Percentiles rank a stretch among this genome's conserved stretches.
Evolutionary conservation across 1,140 invertebrate species (phyloP).

Genomic region (Radopholus similis): DNA sequence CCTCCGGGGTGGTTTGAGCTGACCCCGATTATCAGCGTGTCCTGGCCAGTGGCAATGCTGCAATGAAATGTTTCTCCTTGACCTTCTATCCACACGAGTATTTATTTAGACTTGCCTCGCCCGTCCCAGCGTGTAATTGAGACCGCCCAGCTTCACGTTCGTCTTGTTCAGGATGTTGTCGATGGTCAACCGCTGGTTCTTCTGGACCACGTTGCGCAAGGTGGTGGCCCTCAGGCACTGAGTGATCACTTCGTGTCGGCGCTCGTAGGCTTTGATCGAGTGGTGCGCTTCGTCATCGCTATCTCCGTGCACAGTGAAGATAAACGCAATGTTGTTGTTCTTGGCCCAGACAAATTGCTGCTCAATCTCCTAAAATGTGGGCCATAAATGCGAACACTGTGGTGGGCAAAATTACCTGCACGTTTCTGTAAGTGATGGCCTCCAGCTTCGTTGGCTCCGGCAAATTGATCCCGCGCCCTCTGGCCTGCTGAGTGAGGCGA

Average conservation of each 20-base stretch:
- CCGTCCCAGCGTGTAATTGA: conserved; percentile 14
- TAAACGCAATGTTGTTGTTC: background rate
- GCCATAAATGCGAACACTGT: background rate
- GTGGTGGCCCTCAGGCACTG: conserved; percentile 14
- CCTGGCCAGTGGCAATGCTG: background rate
- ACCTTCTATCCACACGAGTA: background rate
- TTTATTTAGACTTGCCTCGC: background rate
- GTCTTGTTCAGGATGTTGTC: conserved; percentile 26
- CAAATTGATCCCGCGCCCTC: background rate
- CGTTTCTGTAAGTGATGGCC: too few relatives aligned
- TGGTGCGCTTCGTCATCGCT: conserved; percentile 2
- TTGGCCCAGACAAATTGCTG: background rate
- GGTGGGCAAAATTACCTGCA: too few relatives aligned
- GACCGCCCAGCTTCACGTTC: conserved; percentile 25
- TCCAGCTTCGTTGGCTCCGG: too few relatives aligned
- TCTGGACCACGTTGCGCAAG: background rate
- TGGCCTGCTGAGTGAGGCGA: background rate
- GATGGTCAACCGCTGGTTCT: conserved; percentile 7
- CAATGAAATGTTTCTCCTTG: background rate
- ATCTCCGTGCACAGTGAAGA: conserved; percentile 12
- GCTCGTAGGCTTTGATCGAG: conserved; percentile 6
- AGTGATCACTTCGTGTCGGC: background rate
- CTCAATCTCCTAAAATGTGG: background rate
- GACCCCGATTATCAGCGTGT: conserved; percentile 20
- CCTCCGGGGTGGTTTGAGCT: conserved; percentile 21